These are phyloP conservation scores for Crax fasciolata DNA, from an alignment of 2,797 vertebrate genomes.

Conservation along the genomic window DNA sequence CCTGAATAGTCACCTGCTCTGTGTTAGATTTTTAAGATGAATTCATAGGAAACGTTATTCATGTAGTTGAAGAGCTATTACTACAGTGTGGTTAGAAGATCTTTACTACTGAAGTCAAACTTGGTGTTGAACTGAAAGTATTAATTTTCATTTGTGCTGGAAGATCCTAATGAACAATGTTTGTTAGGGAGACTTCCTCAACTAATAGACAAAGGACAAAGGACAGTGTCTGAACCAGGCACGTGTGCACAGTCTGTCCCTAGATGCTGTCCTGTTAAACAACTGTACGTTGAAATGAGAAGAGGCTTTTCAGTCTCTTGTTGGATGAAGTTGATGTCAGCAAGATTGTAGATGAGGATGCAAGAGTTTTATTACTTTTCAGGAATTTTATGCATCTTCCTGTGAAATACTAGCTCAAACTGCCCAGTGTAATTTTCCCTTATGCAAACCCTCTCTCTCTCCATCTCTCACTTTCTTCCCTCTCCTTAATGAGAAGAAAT, in stretches of 20 bases:
- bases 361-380: neutral
- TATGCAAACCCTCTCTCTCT: neutral
- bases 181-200: neutral
- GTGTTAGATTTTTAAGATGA: neutral
- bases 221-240: neutral
- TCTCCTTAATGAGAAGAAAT: neutral
- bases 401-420: neutral
- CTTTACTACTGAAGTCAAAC: neutral
- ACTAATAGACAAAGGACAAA: fast-evolving
- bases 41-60: neutral
- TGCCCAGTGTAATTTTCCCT: neutral
- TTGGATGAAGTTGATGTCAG: neutral
- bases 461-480: too few species aligned
- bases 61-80: neutral
- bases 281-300: neutral
- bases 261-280: neutral
- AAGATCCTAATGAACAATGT: neutral
- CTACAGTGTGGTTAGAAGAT: neutral
- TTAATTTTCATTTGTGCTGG: neutral
- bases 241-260: neutral
- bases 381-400: neutral
- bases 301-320: neutral
- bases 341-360: neutral
- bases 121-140: neutral
- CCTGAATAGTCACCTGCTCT: neutral